phyloP scores from a whole-genome alignment of 2,113 vertebrate species.

The Anhinga rufa region DNA sequence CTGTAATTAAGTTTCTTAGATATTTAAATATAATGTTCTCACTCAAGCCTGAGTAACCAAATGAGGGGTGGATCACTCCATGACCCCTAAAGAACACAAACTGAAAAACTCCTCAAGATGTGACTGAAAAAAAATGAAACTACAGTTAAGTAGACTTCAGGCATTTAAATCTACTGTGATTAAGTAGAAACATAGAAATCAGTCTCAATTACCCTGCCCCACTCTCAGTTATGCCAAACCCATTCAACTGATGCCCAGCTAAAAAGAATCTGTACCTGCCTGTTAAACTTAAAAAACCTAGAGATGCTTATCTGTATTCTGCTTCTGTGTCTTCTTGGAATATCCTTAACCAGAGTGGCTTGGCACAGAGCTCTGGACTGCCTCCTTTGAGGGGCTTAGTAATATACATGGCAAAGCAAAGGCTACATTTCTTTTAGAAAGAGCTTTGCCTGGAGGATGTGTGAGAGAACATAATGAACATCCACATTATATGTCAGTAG shows the following conservation, averaged over 20 bases:
- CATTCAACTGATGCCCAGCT: not conserved
- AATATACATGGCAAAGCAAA: not conserved
- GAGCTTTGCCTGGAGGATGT: not conserved
- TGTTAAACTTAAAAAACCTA: not conserved
- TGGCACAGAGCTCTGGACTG: not conserved
- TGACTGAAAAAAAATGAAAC: not conserved
- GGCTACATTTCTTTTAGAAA: not conserved
- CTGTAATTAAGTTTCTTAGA: not conserved
- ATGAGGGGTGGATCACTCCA: not conserved
- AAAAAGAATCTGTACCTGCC: not conserved
- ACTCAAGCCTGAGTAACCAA: not conserved
- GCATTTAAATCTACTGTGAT: not conserved
- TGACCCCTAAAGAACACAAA: not conserved
- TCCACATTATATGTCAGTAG: not conserved
- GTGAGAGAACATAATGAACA: not conserved
- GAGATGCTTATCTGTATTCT: not conserved
- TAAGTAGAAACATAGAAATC: not conserved
- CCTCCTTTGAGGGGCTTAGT: not conserved
- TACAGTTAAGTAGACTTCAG: not conserved
- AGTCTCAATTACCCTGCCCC: not conserved
- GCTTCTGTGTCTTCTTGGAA: not conserved
- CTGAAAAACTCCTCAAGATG: not conserved
- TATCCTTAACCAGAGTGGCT: not conserved
- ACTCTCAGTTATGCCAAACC: not conserved
- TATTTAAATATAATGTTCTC: not conserved